Evolutionary conservation across 2,797 vertebrate genomes (phyloP).

Genomic region (Spinibarbus caldwelli): DNA sequence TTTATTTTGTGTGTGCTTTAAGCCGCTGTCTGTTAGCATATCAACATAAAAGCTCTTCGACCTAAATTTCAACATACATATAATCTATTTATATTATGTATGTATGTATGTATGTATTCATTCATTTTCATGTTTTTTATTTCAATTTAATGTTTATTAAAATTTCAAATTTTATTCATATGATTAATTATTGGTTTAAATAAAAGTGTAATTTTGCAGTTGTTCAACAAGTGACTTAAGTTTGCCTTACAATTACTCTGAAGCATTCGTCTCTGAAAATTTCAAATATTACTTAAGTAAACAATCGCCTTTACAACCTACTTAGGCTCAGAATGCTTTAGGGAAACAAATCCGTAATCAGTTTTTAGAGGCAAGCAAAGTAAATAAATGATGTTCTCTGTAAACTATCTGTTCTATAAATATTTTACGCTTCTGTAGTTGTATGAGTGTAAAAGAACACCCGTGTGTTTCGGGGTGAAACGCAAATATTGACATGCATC

Average conservation of each 20-base stretch:
- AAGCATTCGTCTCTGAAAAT: neutral
- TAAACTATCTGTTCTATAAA: conserved; percentile 29
- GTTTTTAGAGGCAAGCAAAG: neutral
- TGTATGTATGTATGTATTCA: too few relatives aligned
- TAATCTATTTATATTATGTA: too few relatives aligned
- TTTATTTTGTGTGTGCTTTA: too few relatives aligned
- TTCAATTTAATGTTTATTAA: too few relatives aligned
- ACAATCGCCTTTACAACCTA: neutral
- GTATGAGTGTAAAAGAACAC: neutral
- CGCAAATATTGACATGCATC: conserved; percentile 16
- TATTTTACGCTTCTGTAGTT: neutral
- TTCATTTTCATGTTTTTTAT: too few relatives aligned
- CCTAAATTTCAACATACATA: too few relatives aligned
- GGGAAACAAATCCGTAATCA: neutral
- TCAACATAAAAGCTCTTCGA: too few relatives aligned
- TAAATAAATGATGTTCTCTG: conserved; percentile 2
- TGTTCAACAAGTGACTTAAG: too few relatives aligned
- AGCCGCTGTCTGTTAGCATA: too few relatives aligned
- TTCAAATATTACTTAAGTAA: neutral
- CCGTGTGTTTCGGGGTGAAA: neutral
- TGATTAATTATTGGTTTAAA: too few relatives aligned
- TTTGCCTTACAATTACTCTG: neutral
- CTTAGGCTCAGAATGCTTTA: neutral
- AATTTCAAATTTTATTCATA: too few relatives aligned
- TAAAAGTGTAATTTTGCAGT: too few relatives aligned